These are phyloP conservation scores for Liodrosophila aerea DNA, from an alignment of 2,888 invertebrate genomes.

Conservation along the genomic window DNA sequence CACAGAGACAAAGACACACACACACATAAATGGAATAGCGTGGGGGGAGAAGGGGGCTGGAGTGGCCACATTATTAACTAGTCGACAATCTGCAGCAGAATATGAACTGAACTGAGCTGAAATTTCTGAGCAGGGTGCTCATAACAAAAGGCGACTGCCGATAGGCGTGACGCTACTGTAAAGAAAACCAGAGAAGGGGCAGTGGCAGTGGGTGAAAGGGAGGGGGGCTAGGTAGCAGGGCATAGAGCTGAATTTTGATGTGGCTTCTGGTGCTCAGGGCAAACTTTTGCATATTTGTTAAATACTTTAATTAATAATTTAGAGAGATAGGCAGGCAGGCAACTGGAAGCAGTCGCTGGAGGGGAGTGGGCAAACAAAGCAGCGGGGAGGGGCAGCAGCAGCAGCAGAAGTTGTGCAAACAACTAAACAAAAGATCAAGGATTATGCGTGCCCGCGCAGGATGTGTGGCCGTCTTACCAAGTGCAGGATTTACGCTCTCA, in stretches of 20 bases:
- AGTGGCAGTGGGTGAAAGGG: not conserved
- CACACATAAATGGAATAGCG: too few relatives aligned
- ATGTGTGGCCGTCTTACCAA: slow-evolving; percentile 15
- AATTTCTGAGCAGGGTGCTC: slow-evolving; percentile 3
- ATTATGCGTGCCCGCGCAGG: slow-evolving; percentile 57
- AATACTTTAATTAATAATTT: slow-evolving; percentile 81
- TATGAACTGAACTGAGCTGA: slow-evolving; percentile 45
- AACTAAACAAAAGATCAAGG: slow-evolving; percentile 80
- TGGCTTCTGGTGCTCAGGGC: slow-evolving; percentile 44
- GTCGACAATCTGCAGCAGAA: slow-evolving; percentile 58
- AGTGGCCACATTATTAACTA: slow-evolving; percentile 71
- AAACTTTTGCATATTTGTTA: slow-evolving; percentile 77
- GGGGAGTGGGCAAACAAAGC: slow-evolving; percentile 12
- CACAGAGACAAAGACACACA: slow-evolving; percentile 1
- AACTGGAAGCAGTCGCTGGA: too few relatives aligned
- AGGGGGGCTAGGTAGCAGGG: not conserved
- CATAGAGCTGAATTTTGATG: slow-evolving; percentile 16
- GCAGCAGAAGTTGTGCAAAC: slow-evolving; percentile 72
- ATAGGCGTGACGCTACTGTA: slow-evolving; percentile 37
- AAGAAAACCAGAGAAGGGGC: slow-evolving; percentile 20
- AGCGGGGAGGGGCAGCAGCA: not conserved
- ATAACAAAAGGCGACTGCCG: slow-evolving; percentile 28
- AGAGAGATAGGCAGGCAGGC: slow-evolving; percentile 48
- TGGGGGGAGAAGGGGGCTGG: not conserved
- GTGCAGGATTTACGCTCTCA: not conserved